These are phyloP conservation scores for Hofmannophila pseudospretella DNA, from an alignment of 2,888 invertebrate species.

Conservation along the genomic window DNA sequence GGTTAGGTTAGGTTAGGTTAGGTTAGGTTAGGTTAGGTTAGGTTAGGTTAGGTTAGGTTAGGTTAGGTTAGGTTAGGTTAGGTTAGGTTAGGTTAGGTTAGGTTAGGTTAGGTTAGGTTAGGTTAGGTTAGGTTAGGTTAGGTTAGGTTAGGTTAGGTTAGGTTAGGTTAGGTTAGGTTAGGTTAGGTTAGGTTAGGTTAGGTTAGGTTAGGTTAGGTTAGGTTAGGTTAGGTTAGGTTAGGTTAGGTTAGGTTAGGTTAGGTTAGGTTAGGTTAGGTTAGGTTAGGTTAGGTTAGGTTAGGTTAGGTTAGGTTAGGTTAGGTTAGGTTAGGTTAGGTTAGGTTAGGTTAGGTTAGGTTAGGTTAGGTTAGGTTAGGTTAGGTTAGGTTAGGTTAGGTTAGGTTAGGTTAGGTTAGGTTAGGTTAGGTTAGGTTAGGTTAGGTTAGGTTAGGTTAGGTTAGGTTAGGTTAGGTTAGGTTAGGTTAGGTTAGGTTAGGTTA, in stretches of 20 bases:
- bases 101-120: conserved; percentile 10
- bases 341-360: conserved; percentile 12
- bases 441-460: conserved; percentile 10
- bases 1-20: conserved; percentile 10
- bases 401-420: conserved; percentile 11
- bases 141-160: conserved; percentile 22
- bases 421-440: conserved; percentile 9
- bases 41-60: conserved; percentile 11
- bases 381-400: conserved; percentile 7
- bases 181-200: conserved; percentile 17
- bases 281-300: conserved; percentile 7
- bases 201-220: conserved; percentile 7
- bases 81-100: conserved; percentile 11
- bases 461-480: conserved; percentile 11
- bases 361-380: conserved; percentile 9
- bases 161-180: conserved; percentile 21
- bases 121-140: conserved; percentile 14
- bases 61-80: conserved; percentile 12
- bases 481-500: conserved; percentile 10
- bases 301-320: conserved; percentile 11
- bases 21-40: conserved; percentile 11
- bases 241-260: conserved; percentile 8
- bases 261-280: conserved; percentile 8
- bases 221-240: conserved; percentile 12
- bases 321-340: conserved; percentile 10